These are phyloP conservation scores for Cephus pygmeus DNA, from an alignment of 2,888 invertebrate genomes.

Conservation along the genomic window DNA sequence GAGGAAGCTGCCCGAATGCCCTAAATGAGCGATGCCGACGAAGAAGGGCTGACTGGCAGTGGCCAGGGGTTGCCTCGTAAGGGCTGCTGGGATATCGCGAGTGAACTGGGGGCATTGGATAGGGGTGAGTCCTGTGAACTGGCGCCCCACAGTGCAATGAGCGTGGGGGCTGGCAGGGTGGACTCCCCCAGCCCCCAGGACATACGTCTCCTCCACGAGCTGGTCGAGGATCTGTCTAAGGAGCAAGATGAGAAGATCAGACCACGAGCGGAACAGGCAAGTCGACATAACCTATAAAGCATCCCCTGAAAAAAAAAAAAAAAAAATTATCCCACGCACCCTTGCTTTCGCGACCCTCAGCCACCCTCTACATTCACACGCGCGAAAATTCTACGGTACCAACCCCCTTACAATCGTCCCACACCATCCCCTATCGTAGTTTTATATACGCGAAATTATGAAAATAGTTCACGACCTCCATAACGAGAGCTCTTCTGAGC, in stretches of 20 bases:
- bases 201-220: slow-evolving; percentile 60
- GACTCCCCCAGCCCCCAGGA: slow-evolving; percentile 63
- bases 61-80: slow-evolving; percentile 46
- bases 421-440: neutral
- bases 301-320: neutral
- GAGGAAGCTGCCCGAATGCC: slow-evolving; percentile 38
- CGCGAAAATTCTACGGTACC: neutral
- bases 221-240: slow-evolving; percentile 61
- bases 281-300: slow-evolving; percentile 8
- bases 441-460: neutral
- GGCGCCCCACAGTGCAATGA: slow-evolving; percentile 62
- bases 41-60: slow-evolving; percentile 52
- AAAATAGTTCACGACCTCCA: neutral
- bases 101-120: slow-evolving; percentile 20
- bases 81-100: slow-evolving; percentile 27
- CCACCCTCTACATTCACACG: neutral
- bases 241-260: slow-evolving; percentile 38
- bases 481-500: neutral
- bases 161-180: slow-evolving; percentile 59
- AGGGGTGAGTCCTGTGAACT: slow-evolving; percentile 51
- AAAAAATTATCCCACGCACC: neutral
- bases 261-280: slow-evolving; percentile 58
- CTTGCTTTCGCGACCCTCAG: no score
- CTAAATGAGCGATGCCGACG: slow-evolving; percentile 63
- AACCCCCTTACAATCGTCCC: no score